Conservation (phyloP, 2,888 invertebrate species). For the Ditylenchus weischeri region DNA sequence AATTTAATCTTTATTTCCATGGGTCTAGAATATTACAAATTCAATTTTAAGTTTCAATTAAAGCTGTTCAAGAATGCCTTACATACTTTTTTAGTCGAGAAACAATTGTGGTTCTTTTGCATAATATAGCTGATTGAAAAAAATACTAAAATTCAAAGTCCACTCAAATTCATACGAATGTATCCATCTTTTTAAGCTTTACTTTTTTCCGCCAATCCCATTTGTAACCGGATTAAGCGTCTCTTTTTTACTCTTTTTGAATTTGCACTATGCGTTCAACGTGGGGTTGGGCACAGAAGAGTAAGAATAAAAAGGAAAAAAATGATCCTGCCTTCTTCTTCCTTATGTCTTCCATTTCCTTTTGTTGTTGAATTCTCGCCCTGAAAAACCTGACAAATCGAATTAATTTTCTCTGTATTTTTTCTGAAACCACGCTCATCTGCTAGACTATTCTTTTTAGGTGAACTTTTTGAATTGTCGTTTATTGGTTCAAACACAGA, state of each 20-base stretch:
- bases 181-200: too few relatives aligned
- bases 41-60: too few relatives aligned
- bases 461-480: not conserved
- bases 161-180: too few relatives aligned
- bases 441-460: not conserved
- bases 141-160: too few relatives aligned
- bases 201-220: not conserved
- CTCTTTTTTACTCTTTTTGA: not conserved
- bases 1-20: too few relatives aligned
- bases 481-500: not conserved
- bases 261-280: constrained; percentile 3
- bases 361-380: not conserved
- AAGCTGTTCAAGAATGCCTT: too few relatives aligned
- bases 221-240: constrained; percentile 3
- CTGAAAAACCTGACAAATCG: constrained; percentile 9
- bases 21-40: too few relatives aligned
- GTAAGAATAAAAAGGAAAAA: not conserved
- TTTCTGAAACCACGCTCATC: not conserved
- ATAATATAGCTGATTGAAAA: too few relatives aligned
- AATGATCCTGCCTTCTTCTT: not conserved
- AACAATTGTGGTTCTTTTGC: too few relatives aligned
- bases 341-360: not conserved
- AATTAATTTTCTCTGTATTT: not conserved
- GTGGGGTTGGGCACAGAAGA: not conserved
- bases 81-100: too few relatives aligned